phyloP scores from a whole-genome alignment of 2,888 invertebrate species.

The Morpho achilles region DNA sequence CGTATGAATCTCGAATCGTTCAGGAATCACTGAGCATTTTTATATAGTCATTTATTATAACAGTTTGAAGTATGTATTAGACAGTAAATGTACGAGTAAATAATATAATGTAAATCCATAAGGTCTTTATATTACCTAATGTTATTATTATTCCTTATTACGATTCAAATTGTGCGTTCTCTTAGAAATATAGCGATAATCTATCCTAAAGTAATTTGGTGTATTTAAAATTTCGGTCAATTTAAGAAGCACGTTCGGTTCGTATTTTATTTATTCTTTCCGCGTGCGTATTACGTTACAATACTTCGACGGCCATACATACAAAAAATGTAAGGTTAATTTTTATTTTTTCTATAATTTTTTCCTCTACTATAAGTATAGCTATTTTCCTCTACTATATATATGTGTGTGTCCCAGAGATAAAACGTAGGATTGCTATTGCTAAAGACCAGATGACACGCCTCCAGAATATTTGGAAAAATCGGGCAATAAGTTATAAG shows the following conservation, averaged over 20 bases:
- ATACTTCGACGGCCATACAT: neutral
- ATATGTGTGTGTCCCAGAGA: too few relatives aligned
- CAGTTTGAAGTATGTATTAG: too few relatives aligned
- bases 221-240: constrained; percentile 2
- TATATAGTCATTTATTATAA: neutral
- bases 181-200: constrained; percentile 11
- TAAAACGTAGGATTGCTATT: too few relatives aligned
- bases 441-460: too few relatives aligned
- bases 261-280: constrained; percentile 13
- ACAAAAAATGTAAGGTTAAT: too few relatives aligned
- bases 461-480: too few relatives aligned
- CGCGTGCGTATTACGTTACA: constrained; percentile 4
- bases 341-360: too few relatives aligned
- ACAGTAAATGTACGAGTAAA: too few relatives aligned
- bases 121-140: neutral
- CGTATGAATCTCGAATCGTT: neutral
- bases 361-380: too few relatives aligned
- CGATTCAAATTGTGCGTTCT: constrained; percentile 8
- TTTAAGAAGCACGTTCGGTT: constrained; percentile 9
- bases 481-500: too few relatives aligned
- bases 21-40: neutral
- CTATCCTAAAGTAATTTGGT: constrained; percentile 10
- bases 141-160: neutral
- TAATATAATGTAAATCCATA: too few relatives aligned
- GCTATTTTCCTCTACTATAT: too few relatives aligned